Conservation (phyloP, 1,140 invertebrate genomes). For the Cotesia typhae region DNA sequence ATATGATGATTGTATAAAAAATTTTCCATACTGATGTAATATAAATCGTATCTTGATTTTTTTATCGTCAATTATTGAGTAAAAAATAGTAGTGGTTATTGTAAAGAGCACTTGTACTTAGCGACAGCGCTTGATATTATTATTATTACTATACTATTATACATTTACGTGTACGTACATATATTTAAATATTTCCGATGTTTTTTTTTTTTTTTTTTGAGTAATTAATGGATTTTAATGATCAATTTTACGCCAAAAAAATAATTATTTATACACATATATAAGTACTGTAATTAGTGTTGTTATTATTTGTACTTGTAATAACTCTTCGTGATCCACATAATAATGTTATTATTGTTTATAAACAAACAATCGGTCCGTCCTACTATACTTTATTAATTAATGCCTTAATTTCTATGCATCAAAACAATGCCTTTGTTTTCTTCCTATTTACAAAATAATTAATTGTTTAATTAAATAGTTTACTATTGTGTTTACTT, state of each 20-base stretch:
- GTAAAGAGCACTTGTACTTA: slow-evolving; percentile 40
- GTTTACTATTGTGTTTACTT: too few relatives aligned
- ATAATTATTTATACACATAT: slow-evolving; percentile 9
- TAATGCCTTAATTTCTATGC: too few relatives aligned
- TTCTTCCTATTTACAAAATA: slow-evolving; percentile 6
- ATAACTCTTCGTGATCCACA: slow-evolving; percentile 13
- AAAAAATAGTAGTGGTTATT: slow-evolving; percentile 21
- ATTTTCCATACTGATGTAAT: background rate
- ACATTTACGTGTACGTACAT: too few relatives aligned
- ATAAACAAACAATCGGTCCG: slow-evolving; percentile 9
- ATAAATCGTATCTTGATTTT: background rate
- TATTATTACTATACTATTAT: too few relatives aligned
- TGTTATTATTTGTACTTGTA: slow-evolving; percentile 5
- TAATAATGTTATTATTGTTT: background rate
- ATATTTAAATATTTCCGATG: background rate
- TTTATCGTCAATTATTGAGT: slow-evolving; percentile 16
- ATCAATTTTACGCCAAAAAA: slow-evolving; percentile 11
- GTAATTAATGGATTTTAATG: background rate
- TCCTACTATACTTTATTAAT: background rate
- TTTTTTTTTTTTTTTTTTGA: background rate
- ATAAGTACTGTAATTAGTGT: background rate
- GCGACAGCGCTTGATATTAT: slow-evolving; percentile 14
- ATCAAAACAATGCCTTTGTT: background rate
- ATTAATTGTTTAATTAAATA: background rate
- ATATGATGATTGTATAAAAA: too few relatives aligned